Conservation (phyloP, 64 coral and sea anemone genomes). For the Pachyseris speciosa region DNA sequence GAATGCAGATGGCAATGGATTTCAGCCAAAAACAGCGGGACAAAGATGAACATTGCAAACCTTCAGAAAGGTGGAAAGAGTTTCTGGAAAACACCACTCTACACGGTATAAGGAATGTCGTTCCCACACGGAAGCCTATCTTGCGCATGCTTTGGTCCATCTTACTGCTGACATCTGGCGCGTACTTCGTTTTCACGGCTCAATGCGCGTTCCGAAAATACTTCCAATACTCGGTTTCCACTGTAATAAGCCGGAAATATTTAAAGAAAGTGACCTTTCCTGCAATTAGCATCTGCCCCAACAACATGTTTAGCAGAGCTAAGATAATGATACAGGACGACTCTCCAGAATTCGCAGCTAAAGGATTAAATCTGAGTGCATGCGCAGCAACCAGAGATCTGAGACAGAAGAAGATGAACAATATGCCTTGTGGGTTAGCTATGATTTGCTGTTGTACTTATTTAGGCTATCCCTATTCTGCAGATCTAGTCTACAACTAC, state of each 20-base stretch:
- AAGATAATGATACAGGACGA: background rate
- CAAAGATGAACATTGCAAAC: background rate
- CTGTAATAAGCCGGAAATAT: slow-evolving; percentile 1
- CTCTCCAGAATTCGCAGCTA: background rate
- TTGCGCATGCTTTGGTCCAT: slow-evolving; percentile 1
- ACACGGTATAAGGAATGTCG: slow-evolving; percentile 49
- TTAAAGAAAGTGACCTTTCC: background rate
- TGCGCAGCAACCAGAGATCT: background rate
- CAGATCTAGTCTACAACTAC: too few relatives aligned
- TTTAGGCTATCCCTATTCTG: background rate
- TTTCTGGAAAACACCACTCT: slow-evolving; percentile 68
- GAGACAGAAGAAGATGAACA: background rate
- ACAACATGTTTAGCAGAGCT: slow-evolving; percentile 39
- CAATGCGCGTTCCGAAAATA: slow-evolving; percentile 28
- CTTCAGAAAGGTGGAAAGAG: slow-evolving; percentile 41
- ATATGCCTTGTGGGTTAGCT: background rate
- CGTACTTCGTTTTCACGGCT: background rate
- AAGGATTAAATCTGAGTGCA: background rate
- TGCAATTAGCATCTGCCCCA: slow-evolving; percentile 46
- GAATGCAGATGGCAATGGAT: background rate
- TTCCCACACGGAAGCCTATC: background rate
- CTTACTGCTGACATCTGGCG: slow-evolving; percentile 13
- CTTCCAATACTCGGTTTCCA: slow-evolving; percentile 26
- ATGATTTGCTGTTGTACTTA: background rate
- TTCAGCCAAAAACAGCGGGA: background rate